Base-by-base conservation (phyloP, 2,888 invertebrate species). In the Erpobdella octoculata region DNA sequence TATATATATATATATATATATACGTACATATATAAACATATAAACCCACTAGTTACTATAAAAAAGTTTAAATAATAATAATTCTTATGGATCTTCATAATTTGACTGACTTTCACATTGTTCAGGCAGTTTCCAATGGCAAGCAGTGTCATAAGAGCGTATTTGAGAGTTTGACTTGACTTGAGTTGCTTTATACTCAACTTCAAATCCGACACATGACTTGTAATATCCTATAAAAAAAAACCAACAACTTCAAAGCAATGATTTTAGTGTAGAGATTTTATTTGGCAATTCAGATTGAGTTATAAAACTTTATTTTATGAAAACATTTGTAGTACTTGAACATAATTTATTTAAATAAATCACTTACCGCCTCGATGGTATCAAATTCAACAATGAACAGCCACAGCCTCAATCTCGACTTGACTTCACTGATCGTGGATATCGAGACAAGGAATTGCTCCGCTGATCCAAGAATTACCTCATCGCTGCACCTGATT, bases 311-410 rank as follows among this genome's bases (percentile, higher is more conserved):
- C 18, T 12, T 46, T 46, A 46, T 46, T 18, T 12, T 15, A 18
- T 18, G 18, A 46, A 15, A 46, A 18, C 18, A 12, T 18, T 46
- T 46, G 15, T 12, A 15, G 46, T 18, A 46, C 25, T 59, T 59
- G 25, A 36, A 8, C 8, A 66, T 4, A 21, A 37, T 33, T 6
- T 38, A 37, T 5, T 15, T 18, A 35, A 8, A 12, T 36, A 37
- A n/a, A 65, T n/a, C 37, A 65, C 82, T 77, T 83, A 92, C 92
- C 85, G 88, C 88, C 86, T 98, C 97, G 79, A 92, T 89, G 83
- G 91, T 91, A 84, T 97, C 97, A 85, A 95, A 98, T 85, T 99
- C 98, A 77, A 98, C 86, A 83, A 95, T 95, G 86, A 98, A 98
- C 74, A 95, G 91, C 98, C 98, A 98, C 74, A 98, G 87, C 83